Base-by-base conservation (phyloP, 2,797 vertebrate genomes). In the Phrynocephalus forsythii region DNA sequence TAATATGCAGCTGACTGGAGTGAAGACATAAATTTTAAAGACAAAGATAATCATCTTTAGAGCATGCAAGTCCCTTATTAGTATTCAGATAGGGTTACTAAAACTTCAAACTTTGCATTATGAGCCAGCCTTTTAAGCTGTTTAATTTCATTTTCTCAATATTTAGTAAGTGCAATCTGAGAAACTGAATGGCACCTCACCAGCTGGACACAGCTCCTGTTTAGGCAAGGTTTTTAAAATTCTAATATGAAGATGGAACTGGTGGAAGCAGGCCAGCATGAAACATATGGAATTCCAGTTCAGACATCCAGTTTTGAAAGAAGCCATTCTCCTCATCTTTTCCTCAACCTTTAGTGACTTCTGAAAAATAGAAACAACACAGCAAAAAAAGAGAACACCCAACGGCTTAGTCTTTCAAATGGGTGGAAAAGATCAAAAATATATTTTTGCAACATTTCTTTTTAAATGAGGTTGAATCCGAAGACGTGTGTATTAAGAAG, bases 221-320 rank as follows among this genome's bases (percentile, higher is more conserved):
- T 94, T 94, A 94, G 94, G 91, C 90, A 90, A 94, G 56, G 91
- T 95, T 9, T 95, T 96, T 95, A 95, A 96, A 96, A 92, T 95
- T 94, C 94, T 94, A 96, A 94, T 95, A 93, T 94, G 96, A 96
- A 97, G 96, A 96, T 97, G 96, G 97, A 95, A 95, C 95, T 93
- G 87, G 86, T 96, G 96, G 96, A 95, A 95, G 82, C 82, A 66
- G 84, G 94, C 96, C 97, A 97, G 93, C 88, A 85, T 69, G 91
- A 96, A 94, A 95, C 91, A 96, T 63, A 86, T 87, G 92, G 95
- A 96, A 96, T 97, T 96, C 88, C 90, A 94, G 91, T 94, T 95
- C 91, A 95, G 94, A 94, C 88, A 92, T 90, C 38, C 77, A 1
- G 84, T 93, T 93, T 96, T 94, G 94, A 96, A 95, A 94, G 95